Base-by-base conservation (phyloP, 1,140 invertebrate genomes). In the Cydia strobilella region DNA sequence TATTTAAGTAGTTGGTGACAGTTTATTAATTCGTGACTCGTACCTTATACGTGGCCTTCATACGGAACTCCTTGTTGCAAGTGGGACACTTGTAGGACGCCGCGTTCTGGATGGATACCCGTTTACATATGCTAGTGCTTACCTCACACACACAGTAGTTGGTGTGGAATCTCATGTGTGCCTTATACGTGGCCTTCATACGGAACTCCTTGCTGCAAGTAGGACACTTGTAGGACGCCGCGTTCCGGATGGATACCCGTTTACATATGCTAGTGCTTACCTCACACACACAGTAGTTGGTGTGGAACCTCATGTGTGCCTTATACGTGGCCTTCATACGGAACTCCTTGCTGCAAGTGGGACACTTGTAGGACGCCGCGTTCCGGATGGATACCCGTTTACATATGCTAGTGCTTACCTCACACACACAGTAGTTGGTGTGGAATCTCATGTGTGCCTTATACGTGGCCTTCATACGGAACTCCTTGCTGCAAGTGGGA, bases 91-190 rank as follows among this genome's bases (percentile, higher is more conserved):
- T 86, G 69, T 88, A 91, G 0, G 79, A 78, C 0, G 78, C 20
- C 1, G 79, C 74, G 7, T 78, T 82, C 0, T 84, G 82, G n/a
- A 84, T 76, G 7, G 66, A 20, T 1, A 20, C 12, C 3, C 20
- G 20, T 20, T 20, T 25, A n/a, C 62, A 35, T 5, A 35, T 7
- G 31, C 6, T 35, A 35, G 0, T 35, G 7, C 79, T 77, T 72
- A 90, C 89, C 83, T 7, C 90, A 69, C 90, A 91, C 31, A 91
- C 87, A 72, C 86, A 90, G 76, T 85, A 91, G 54, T 87, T 86
- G 0, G 90, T 91, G 66, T 90, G 90, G 45, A 89, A 89, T 13
- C 90, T 51, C 76, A 90, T 79, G 20, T 91, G 90, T 0, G 90
- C 83, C 25, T 84, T 89, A 65, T 82, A 91, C 0, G 90, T 91